Conservation (phyloP, 2,797 vertebrate species). For the Neomorphus geoffroyi region DNA sequence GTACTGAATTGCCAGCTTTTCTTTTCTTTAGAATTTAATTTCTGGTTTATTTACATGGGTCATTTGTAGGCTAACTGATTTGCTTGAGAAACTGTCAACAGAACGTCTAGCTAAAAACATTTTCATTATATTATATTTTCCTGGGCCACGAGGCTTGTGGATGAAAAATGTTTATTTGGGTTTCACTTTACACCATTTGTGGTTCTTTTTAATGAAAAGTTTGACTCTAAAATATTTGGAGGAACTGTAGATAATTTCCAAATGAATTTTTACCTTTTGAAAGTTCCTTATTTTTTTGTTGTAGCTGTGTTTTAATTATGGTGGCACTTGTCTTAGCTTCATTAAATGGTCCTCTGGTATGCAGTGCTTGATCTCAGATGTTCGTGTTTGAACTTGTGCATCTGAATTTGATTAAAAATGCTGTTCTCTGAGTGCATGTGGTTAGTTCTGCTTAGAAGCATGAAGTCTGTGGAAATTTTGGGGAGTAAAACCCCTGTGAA, state of each 20-base stretch:
- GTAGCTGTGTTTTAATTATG: background rate
- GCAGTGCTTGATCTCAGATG: background rate
- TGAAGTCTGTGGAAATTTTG: background rate
- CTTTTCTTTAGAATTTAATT: background rate
- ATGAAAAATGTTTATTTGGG: background rate
- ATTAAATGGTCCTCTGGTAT: background rate
- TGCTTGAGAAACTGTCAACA: background rate
- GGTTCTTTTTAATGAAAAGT: background rate
- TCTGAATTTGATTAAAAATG: background rate
- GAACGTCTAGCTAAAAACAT: background rate
- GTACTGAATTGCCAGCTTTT: background rate
- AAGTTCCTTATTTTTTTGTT: background rate
- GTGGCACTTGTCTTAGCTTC: background rate
- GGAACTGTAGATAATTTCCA: background rate
- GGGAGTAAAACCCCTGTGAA: background rate
- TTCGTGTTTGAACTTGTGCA: background rate
- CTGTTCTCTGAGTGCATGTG: background rate
- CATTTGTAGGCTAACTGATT: constrained; percentile 20
- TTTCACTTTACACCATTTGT: background rate
- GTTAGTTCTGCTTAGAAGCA: background rate
- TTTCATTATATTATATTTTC: background rate
- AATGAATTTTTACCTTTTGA: background rate
- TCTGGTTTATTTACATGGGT: background rate
- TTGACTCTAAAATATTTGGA: background rate
- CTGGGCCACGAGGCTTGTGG: background rate